Evolutionary conservation across 2,113 vertebrate genomes (phyloP), one percentile per base, ranked within the genome.

Genomic region (Seriola dumerili): DNA sequence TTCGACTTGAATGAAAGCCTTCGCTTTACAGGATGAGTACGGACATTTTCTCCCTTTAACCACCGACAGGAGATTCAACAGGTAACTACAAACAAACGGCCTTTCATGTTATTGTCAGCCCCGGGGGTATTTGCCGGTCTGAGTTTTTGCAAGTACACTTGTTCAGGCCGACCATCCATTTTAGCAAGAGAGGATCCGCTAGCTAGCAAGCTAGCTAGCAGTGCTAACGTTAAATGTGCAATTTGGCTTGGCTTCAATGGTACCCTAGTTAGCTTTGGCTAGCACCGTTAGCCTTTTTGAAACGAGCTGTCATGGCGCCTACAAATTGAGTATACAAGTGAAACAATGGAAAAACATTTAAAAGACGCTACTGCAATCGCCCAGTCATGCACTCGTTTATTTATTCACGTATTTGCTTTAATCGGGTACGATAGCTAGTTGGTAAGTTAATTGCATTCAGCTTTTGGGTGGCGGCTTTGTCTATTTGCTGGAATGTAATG

Each of bases 1-100:
- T 70, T 93, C 87, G 87, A 81, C 83, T 92, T 94, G 91, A 94
- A 94, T 92, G 91, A 92, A 94, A 84, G 76, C 88, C 76, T 85
- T 66, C 88, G 70, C 58, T 81, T 86, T 77, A 38, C 83, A 67
- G 82, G 71, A 95, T 94, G 94, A 89, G 80, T 71, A 83, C 86
- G 78, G 89, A 36, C 83, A 81, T 86, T 85, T 91, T 69, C 63
- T n/a, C 64, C 72, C 61, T 86, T 70, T 92, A 87, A 89, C 77
- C 34, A 16, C 83, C 21, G 62, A 71, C 71, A 70, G 77, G 77
- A 89, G 9, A 79, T 50, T 74, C 65, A 55, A 76, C 86, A 91
- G 94, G 94, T 94, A 90, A 91, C n/a, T 2, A 6, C 46, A 23
- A 11, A 64, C 5, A 70, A 34, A 32, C 34, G 4, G 7, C 32